Base-by-base conservation (phyloP, 2,113 vertebrate genomes). In the Colius striatus region DNA sequence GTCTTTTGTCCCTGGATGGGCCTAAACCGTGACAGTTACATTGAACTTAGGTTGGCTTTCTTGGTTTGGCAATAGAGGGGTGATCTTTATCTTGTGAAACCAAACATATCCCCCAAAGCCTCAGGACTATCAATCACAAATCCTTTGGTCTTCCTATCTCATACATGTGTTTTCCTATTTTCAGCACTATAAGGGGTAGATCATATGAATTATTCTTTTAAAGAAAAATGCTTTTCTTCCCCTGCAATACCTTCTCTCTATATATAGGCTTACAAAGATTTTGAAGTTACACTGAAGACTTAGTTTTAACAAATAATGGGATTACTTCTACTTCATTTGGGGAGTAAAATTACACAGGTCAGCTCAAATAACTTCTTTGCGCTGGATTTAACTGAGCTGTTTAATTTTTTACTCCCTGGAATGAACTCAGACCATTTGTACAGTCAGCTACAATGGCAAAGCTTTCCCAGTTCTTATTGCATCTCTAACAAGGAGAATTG, bases 121-220 rank as follows among this genome's bases (percentile, higher is more conserved):
- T 65, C 90, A 93, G 53, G 92, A 91, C 90, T 72, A 29, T 27
- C 53, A 7, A 3, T 61, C 63, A 17, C 5, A 2, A 16, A 10
- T 47, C 96, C 54, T 96, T n/a, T n/a, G n/a, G n/a, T n/a, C n/a
- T n/a, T 71, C 82, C 87, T 6, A 13, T 94, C 50, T 95, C 88
- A 4, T 71, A 84, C 10, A 36, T 5, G 6, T 84, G 57, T 45
- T 47, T 95, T 92, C 88, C 87, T 32, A 14, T 88, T 86, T 97
- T 95, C 90, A 88, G 83, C 27, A 97, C 58, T 81, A 79, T 60
- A 41, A 58, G 81, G 26, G 43, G 63, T 41, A 95, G 87, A n/a
- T 78, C 60, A 45, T 92, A 54, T 71, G 77, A 34, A 5, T 26
- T 80, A 94, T 43, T 19, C 27, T 96, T 75, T 82, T 34, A 45